phyloP scores from a whole-genome alignment of 1,140 invertebrate species.

The Drosophila willistoni region DNA sequence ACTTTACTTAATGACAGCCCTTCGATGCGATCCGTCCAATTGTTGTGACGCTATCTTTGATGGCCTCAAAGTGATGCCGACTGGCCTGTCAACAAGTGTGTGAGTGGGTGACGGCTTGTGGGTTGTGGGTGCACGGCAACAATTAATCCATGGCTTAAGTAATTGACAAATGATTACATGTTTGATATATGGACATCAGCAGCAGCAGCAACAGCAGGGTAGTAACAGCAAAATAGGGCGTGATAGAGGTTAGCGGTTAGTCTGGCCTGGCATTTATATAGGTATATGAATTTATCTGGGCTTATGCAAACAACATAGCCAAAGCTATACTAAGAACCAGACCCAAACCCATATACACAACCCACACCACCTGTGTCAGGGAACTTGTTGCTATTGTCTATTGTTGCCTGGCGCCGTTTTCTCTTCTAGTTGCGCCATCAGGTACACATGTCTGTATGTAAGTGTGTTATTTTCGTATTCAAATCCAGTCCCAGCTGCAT shows the following conservation, averaged over 20 bases:
- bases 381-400: constrained; percentile 47
- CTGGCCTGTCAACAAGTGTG: constrained; percentile 53
- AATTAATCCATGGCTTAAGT: constrained; percentile 78
- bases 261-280: constrained; percentile 30
- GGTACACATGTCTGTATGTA: constrained; percentile 34
- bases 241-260: constrained; percentile 21
- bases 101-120: neutral
- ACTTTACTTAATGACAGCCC: constrained; percentile 59
- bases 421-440: constrained; percentile 41
- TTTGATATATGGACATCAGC: constrained; percentile 57
- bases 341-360: neutral
- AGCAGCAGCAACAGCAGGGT: constrained; percentile 30
- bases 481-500: constrained; percentile 48
- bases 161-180: constrained; percentile 79
- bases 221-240: constrained; percentile 10
- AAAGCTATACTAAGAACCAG: neutral
- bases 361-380: constrained; percentile 50
- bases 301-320: constrained; percentile 49
- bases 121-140: constrained; percentile 39
- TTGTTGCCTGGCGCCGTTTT: constrained; percentile 25
- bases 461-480: constrained; percentile 27
- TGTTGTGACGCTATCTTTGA: constrained; percentile 54
- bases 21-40: constrained; percentile 42
- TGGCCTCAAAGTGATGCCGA: constrained; percentile 39
- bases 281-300: constrained; percentile 45